Percentiles rank a stretch among this genome's conserved stretches.
Conservation (phyloP, 2,797 vertebrate genomes). For the Xiphophorus birchmanni region DNA sequence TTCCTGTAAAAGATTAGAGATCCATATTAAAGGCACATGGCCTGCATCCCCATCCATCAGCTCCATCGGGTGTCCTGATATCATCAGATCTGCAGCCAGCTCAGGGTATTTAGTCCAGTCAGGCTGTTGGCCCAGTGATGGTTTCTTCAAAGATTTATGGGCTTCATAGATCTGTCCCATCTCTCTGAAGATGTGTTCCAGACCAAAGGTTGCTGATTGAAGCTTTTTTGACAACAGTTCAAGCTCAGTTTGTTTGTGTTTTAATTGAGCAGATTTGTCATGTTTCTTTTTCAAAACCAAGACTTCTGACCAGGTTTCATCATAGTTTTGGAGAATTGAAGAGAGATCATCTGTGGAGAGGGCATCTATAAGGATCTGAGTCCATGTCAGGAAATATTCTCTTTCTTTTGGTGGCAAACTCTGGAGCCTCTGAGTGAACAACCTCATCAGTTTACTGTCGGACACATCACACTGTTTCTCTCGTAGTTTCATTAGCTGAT, state of each 20-base stretch:
- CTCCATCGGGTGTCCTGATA: slow-evolving; percentile 77
- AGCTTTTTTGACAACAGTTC: slow-evolving; percentile 67
- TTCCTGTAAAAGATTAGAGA: slow-evolving; percentile 74
- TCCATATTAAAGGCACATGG: slow-evolving; percentile 80
- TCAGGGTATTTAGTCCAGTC: slow-evolving; percentile 64
- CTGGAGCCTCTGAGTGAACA: slow-evolving; percentile 61
- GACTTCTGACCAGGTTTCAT: slow-evolving; percentile 59
- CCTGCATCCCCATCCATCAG: slow-evolving; percentile 83
- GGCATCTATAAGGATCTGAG: slow-evolving; percentile 30
- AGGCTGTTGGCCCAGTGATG: background rate
- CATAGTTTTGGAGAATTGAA: slow-evolving; percentile 52
- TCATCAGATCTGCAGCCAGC: slow-evolving; percentile 76
- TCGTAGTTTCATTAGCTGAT: slow-evolving; percentile 44
- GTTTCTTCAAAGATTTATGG: slow-evolving; percentile 27
- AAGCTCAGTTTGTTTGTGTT: slow-evolving; percentile 20
- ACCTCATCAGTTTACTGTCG: slow-evolving; percentile 58
- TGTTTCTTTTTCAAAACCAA: slow-evolving; percentile 55
- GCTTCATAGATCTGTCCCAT: slow-evolving; percentile 81
- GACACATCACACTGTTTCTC: slow-evolving; percentile 56
- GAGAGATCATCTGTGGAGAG: slow-evolving; percentile 3
- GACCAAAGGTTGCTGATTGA: slow-evolving; percentile 64
- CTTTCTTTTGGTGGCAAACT: slow-evolving; percentile 44
- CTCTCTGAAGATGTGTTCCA: slow-evolving; percentile 81
- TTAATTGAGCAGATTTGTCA: slow-evolving; percentile 36
- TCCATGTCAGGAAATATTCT: slow-evolving; percentile 81